phyloP scores from a whole-genome alignment of 2,888 invertebrate species.

The Zaprionus lineosus region DNA sequence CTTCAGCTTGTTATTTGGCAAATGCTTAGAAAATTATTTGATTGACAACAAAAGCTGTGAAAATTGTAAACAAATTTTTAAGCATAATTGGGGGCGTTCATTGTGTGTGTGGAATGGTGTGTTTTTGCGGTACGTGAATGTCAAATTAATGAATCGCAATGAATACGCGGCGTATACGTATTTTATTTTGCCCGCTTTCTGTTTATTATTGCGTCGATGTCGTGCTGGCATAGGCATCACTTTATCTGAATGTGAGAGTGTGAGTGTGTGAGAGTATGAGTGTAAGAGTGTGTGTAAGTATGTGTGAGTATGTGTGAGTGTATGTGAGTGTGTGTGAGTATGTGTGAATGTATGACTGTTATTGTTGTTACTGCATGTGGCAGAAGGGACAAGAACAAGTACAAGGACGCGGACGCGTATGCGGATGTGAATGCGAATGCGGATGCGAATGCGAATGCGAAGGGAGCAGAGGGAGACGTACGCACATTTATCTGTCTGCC shows the following conservation, averaged over 20 bases:
- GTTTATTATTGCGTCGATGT: conserved; percentile 44
- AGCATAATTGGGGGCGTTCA: not conserved
- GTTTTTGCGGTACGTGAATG: conserved; percentile 58
- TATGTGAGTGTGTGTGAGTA: too few species aligned
- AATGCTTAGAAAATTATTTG: conserved; percentile 65
- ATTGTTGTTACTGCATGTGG: conserved; percentile 10
- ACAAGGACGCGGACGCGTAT: too few species aligned
- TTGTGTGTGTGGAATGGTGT: conserved; percentile 20
- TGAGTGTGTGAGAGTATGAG: not conserved
- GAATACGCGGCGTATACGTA: conserved; percentile 49
- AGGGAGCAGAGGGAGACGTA: conserved; percentile 25
- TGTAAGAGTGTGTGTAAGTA: not conserved
- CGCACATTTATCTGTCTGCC: conserved; percentile 68
- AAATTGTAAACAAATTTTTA: conserved; percentile 61
- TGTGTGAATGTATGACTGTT: conserved; percentile 1
- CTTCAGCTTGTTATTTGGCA: conserved; percentile 31
- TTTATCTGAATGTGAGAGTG: conserved; percentile 11
- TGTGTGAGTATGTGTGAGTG: too few species aligned
- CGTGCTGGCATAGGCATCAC: conserved; percentile 12
- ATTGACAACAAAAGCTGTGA: conserved; percentile 55
- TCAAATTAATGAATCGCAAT: conserved; percentile 74
- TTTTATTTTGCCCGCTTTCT: conserved; percentile 37
- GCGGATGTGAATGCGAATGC: too few species aligned
- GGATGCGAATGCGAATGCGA: not conserved
- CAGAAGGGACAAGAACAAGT: too few species aligned